Conservation (phyloP, 2,888 invertebrate species). For the Agrypnus murinus region DNA sequence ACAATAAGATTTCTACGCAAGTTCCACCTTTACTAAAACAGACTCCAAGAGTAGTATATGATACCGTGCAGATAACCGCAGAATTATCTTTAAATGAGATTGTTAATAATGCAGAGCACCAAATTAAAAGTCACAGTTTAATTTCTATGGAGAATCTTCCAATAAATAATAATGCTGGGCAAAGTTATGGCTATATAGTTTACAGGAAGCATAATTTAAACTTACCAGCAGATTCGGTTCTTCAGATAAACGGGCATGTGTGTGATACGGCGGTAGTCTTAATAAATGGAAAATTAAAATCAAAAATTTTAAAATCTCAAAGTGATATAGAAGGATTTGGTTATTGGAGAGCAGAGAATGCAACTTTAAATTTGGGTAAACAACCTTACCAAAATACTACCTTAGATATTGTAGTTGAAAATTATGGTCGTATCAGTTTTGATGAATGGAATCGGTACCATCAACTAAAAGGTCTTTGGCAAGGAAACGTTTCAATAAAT, state of each 20-base stretch:
- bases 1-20: slow-evolving; percentile 63
- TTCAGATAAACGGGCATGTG: slow-evolving; percentile 68
- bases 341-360: slow-evolving; percentile 67
- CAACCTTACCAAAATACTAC: slow-evolving; percentile 59
- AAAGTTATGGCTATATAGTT: slow-evolving; percentile 75
- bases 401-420: slow-evolving; percentile 77
- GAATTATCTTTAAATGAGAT: slow-evolving; percentile 57
- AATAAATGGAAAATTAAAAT: slow-evolving; percentile 68
- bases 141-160: slow-evolving; percentile 66
- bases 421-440: slow-evolving; percentile 86
- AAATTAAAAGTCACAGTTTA: slow-evolving; percentile 49
- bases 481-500: slow-evolving; percentile 71
- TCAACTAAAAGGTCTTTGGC: slow-evolving; percentile 68
- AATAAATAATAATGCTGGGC: slow-evolving; percentile 71
- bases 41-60: slow-evolving; percentile 64
- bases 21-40: slow-evolving; percentile 66
- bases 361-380: slow-evolving; percentile 61
- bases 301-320: slow-evolving; percentile 60
- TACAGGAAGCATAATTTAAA: slow-evolving; percentile 70
- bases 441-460: slow-evolving; percentile 68
- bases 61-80: slow-evolving; percentile 55
- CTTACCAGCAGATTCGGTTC: slow-evolving; percentile 59
- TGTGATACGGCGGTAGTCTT: slow-evolving; percentile 73
- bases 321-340: slow-evolving; percentile 68
- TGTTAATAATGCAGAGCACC: slow-evolving; percentile 47